Evolutionary conservation across 35 echinoderm and acorn worm genomes (phyloP), one percentile per base, ranked within the genome.

Genomic region (Patiria miniata): DNA sequence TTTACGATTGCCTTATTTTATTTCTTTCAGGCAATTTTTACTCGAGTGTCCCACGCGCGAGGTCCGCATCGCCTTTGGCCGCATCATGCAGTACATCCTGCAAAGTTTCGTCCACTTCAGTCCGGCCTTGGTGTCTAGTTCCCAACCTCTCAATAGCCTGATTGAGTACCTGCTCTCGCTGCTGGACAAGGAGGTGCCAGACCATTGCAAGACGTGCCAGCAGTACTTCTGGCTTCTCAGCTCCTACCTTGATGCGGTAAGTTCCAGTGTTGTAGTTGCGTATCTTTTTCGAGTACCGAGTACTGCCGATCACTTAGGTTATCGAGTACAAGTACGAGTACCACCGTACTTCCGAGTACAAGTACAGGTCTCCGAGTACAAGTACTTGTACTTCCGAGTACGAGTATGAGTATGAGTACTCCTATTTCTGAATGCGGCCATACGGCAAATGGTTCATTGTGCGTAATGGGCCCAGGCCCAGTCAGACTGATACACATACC

Each of bases 211-310:
- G 82, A 92, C 84, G 42, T 95, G 96, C 84, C 76, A 86, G 0
- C 92, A 99, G 90, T 99, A 99, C 82, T 99, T 99, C 44, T 92
- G 89, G 96, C 79, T 99, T 1, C 90, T 99, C 16, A 89, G 78
- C 78, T 83, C 85, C 58, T 99, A 99, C 82, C 50, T 95, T 36
- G 89, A 95, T 50, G 81, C 79, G 76, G 91, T 93, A 38, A 97
- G 92, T 90, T 39, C 30, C 42, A 47, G n/a, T n/a, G n/a, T n/a
- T n/a, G n/a, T n/a, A n/a, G n/a, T n/a, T n/a, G n/a, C n/a, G n/a
- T n/a, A n/a, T n/a, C n/a, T n/a, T n/a, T n/a, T n/a, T n/a, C n/a
- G n/a, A n/a, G n/a, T n/a, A n/a, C n/a, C n/a, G n/a, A n/a, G n/a
- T n/a, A n/a, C n/a, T n/a, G n/a, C n/a, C n/a, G n/a, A n/a, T n/a